Base-by-base conservation (phyloP, 2,797 vertebrate genomes). In the Falco naumanni region DNA sequence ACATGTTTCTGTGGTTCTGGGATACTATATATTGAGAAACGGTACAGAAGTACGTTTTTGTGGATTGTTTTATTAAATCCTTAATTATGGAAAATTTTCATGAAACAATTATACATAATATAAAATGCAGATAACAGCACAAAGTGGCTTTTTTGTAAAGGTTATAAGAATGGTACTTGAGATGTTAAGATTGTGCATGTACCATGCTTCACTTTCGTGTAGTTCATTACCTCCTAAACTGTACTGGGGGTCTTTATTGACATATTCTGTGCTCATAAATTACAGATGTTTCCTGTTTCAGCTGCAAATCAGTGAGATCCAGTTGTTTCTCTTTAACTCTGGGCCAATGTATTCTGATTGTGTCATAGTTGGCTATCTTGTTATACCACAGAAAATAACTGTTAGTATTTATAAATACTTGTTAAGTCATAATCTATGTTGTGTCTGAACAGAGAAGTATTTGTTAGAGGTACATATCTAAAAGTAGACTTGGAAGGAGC, bases 231-330 rank as follows among this genome's bases (percentile, higher is more conserved):
- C 47, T 91, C 39, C 56, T 64, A n/a, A 86, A 64, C 66, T 74
- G 16, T 88, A 56, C 24, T 95, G 57, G 70, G 31, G 87, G 31
- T 87, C 64, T 20, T 70, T 93, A 56, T 53, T 92, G 69, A 80
- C 64, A 81, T 89, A 13, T 84, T 82, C 75, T 70, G 74, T 56
- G 48, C 69, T 95, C 66, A 66, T 75, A 75, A 85, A 91, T 95
- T 91, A 93, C 94, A 95, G 95, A 89, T 97, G 85, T 96, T 97
- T 97, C 91, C 84, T 88, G 89, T 94, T 96, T 89, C 78, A 94
- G 56, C 72, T 95, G 51, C 79, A 93, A 96, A 92, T 92, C 78
- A 84, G 22, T 78, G 95, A 70, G 82, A 89, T 68, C 51, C 82
- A 56, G 71, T 95, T 81, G 87, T 94, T 95, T 93, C 64, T 94